These are phyloP conservation scores for Hirtodrosophila duncani DNA, from an alignment of 2,888 invertebrate species.

Conservation along the genomic window DNA sequence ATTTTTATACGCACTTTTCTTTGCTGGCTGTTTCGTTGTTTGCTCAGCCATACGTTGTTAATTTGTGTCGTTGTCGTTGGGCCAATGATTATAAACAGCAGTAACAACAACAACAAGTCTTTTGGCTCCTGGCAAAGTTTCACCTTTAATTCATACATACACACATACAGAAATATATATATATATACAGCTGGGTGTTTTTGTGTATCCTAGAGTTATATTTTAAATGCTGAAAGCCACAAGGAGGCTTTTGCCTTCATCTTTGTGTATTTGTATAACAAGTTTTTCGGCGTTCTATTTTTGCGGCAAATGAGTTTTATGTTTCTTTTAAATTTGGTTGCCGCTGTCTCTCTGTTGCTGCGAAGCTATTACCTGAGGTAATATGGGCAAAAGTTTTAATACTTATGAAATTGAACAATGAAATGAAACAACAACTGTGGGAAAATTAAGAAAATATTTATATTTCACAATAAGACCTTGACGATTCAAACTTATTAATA, in stretches of 20 bases:
- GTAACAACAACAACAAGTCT: slow-evolving; percentile 29
- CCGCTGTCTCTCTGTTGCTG: no score
- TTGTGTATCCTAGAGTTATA: slow-evolving; percentile 70
- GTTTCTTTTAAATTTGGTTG: no score
- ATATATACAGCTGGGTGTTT: slow-evolving; percentile 54
- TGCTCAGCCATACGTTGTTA: slow-evolving; percentile 46
- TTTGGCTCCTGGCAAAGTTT: slow-evolving; percentile 43
- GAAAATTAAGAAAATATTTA: no score
- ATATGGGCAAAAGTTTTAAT: no score
- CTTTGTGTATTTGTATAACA: slow-evolving; percentile 24
- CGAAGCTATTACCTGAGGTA: no score
- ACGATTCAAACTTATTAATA: no score
- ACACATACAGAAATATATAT: slow-evolving; percentile 4
- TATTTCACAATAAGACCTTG: no score
- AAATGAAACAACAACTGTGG: no score
- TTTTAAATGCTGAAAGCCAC: slow-evolving; percentile 58
- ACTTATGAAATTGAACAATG: no score
- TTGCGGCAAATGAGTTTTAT: no score
- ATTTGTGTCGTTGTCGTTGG: slow-evolving; percentile 63
- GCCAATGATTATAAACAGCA: slow-evolving; percentile 56
- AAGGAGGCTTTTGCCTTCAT: no score
- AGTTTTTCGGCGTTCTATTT: no score
- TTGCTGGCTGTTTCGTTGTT: slow-evolving; percentile 43
- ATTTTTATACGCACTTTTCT: slow-evolving; percentile 62
- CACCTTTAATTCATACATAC: slow-evolving; percentile 49